Evolutionary conservation across 2,113 vertebrate genomes (phyloP).

Genomic region (Chaetops frenatus): DNA sequence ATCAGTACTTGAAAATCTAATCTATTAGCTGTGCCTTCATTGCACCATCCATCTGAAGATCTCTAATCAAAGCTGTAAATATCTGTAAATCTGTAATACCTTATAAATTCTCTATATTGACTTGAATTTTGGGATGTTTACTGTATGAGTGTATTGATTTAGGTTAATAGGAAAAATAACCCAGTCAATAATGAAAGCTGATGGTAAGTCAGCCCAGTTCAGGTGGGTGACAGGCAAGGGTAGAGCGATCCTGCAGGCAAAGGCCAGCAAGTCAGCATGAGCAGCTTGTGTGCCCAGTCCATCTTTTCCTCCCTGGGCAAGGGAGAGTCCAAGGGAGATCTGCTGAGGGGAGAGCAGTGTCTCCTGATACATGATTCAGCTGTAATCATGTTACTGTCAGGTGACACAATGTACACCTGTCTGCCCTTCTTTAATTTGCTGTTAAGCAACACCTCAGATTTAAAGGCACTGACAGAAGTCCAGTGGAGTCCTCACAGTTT

Average conservation of each 20-base stretch:
- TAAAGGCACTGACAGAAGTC: background rate
- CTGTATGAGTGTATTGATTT: constrained; percentile 44
- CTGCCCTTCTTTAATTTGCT: background rate
- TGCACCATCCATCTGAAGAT: background rate
- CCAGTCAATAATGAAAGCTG: background rate
- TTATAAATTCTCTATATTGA: constrained; percentile 35
- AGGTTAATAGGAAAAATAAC: constrained; percentile 44
- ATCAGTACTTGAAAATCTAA: constrained; percentile 12
- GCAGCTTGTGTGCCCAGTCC: accelerated
- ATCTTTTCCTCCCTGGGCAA: accelerated
- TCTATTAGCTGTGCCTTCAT: background rate
- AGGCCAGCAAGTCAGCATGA: background rate
- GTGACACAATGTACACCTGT: background rate
- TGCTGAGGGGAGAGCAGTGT: background rate
- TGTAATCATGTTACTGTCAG: accelerated
- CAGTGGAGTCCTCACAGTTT: accelerated
- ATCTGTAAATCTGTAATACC: constrained; percentile 42
- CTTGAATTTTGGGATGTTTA: constrained; percentile 33
- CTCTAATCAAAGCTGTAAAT: constrained; percentile 39
- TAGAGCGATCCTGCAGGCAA: background rate
- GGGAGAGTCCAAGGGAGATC: background rate
- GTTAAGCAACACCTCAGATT: background rate
- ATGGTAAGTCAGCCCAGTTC: background rate
- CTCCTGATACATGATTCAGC: background rate
- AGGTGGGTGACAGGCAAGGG: background rate